Evolutionary conservation across 1,140 invertebrate genomes (phyloP).

Genomic region (Nasonia giraulti): DNA sequence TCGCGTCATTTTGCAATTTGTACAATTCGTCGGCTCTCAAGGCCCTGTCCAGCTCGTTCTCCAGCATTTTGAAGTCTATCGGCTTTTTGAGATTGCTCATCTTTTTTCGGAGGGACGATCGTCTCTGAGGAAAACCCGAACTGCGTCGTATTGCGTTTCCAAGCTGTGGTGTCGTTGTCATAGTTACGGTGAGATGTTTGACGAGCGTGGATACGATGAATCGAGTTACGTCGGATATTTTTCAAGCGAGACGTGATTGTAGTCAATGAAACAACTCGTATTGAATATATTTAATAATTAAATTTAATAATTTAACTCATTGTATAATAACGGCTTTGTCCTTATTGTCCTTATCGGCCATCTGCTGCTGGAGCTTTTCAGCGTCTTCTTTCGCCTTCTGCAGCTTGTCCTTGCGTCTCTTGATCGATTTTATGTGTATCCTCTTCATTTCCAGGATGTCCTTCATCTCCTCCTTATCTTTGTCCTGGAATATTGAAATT

Average conservation of each 20-base stretch:
- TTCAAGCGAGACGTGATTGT: background rate
- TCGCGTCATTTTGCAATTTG: constrained; percentile 77
- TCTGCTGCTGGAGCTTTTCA: background rate
- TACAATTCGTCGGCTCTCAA: constrained; percentile 74
- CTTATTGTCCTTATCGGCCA: background rate
- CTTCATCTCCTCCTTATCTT: constrained; percentile 95
- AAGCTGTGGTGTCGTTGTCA: constrained; percentile 19
- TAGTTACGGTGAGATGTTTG: constrained; percentile 20
- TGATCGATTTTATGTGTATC: constrained; percentile 84
- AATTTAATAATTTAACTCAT: no score
- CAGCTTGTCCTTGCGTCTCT: constrained; percentile 77
- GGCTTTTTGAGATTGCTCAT: constrained; percentile 61
- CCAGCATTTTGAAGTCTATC: constrained; percentile 67
- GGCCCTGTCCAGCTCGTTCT: constrained; percentile 68
- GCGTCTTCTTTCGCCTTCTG: constrained; percentile 48
- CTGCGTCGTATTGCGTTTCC: background rate
- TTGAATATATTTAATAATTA: background rate
- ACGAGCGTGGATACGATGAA: background rate
- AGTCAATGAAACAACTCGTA: no score
- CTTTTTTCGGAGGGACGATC: background rate
- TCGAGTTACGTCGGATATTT: background rate
- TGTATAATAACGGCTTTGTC: background rate
- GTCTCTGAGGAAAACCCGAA: background rate
- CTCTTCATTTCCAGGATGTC: constrained; percentile 93
- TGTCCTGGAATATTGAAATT: constrained; percentile 78